Percentiles rank a stretch among this genome's conserved stretches.
Conservation (phyloP, 2,113 vertebrate genomes). For the Oncorhynchus keta region DNA sequence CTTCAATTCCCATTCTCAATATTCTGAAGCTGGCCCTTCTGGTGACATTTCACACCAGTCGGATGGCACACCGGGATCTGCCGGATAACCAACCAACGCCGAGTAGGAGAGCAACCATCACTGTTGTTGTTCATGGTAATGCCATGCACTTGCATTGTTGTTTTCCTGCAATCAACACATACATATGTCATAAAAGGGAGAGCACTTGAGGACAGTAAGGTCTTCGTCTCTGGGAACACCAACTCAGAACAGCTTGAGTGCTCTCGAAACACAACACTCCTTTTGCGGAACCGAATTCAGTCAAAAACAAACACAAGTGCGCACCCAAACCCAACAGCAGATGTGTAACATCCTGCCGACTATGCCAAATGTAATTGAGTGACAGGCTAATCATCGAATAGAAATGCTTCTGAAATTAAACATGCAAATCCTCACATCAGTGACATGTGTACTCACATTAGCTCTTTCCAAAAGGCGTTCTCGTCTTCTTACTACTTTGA, state of each 20-base stretch:
- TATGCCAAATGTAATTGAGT: no score
- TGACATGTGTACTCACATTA: neutral
- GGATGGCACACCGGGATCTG: constrained; percentile 56
- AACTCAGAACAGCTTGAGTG: constrained; percentile 49
- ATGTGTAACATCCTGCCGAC: no score
- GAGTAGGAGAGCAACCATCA: constrained; percentile 74
- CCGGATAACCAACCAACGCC: constrained; percentile 66
- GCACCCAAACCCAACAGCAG: neutral
- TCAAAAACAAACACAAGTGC: neutral
- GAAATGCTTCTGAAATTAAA: no score
- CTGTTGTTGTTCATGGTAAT: constrained; percentile 72
- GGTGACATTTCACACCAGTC: constrained; percentile 59
- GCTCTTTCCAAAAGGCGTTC: neutral
- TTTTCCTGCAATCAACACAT: constrained; percentile 73
- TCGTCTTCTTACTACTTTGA: neutral
- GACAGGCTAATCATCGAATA: no score
- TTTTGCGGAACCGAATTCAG: neutral
- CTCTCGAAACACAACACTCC: constrained; percentile 33
- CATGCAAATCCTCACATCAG: no score
- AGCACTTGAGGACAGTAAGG: constrained; percentile 59
- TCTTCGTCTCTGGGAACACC: constrained; percentile 61
- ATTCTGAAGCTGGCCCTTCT: constrained; percentile 39
- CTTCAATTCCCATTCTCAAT: constrained; percentile 46
- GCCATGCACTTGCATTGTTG: constrained; percentile 68
- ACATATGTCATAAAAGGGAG: constrained; percentile 74